Percentiles rank a stretch among this genome's conserved stretches.
Conservation (phyloP, 2,797 vertebrate genomes). For the Pyrocephalus nanus region DNA sequence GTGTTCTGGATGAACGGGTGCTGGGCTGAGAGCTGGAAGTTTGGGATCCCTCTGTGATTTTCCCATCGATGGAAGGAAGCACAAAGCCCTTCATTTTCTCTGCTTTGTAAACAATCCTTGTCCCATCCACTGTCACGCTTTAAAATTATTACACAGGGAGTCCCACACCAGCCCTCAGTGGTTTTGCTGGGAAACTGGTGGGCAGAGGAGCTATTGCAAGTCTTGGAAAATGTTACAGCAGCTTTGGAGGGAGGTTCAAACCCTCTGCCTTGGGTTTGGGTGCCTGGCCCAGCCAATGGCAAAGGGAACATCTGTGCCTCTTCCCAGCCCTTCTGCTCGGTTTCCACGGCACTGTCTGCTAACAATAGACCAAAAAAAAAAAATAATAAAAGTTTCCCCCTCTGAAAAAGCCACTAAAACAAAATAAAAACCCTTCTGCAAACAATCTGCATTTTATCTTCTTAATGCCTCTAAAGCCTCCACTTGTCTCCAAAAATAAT, state of each 20-base stretch:
- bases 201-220: not conserved
- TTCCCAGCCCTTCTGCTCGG: constrained; percentile 2
- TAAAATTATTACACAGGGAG: not conserved
- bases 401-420: constrained; percentile 17
- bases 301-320: not conserved
- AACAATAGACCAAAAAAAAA: not conserved
- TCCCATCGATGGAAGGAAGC: not conserved
- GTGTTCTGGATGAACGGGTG: not conserved
- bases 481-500: constrained; percentile 53
- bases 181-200: not conserved
- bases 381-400: not conserved
- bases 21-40: not conserved
- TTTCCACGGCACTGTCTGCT: not conserved
- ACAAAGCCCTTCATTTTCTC: not conserved
- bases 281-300: not conserved
- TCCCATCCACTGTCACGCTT: not conserved
- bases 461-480: constrained; percentile 36
- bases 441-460: constrained; percentile 58
- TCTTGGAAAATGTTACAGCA: not conserved
- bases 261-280: not conserved
- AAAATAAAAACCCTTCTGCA: not conserved
- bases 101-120: not conserved
- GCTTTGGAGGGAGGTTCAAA: not conserved
- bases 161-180: not conserved
- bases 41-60: not conserved